Percentiles rank a stretch among this genome's conserved stretches.
Evolutionary conservation across 2,888 invertebrate genomes (phyloP).

Genomic region (Blomia tropicalis): DNA sequence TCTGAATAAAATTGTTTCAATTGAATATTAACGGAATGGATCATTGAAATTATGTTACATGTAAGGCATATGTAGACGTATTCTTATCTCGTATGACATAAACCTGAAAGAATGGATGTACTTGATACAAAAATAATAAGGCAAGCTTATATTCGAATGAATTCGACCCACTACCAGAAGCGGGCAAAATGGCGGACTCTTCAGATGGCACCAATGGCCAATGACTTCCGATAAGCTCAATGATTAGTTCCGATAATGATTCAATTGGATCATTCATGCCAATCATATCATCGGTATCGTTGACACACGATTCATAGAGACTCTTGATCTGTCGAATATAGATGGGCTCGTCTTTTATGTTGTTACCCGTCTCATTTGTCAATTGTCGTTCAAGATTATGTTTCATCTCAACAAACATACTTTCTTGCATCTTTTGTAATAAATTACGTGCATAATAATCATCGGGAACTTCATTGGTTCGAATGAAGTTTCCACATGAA

Average conservation of each 20-base stretch:
- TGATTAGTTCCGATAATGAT: slow-evolving; percentile 33
- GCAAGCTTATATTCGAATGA: not conserved
- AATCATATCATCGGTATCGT: slow-evolving; percentile 32
- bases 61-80: slow-evolving; percentile 37
- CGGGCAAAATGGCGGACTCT: not conserved
- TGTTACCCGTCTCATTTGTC: slow-evolving; percentile 16
- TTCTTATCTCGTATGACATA: slow-evolving; percentile 38
- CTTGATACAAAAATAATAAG: slow-evolving; percentile 34
- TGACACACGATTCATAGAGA: slow-evolving; percentile 36
- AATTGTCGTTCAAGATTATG: slow-evolving; percentile 28
- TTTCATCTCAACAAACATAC: slow-evolving; percentile 35
- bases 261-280: slow-evolving; percentile 28
- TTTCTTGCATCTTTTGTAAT: slow-evolving; percentile 37
- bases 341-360: slow-evolving; percentile 30
- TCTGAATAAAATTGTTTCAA: slow-evolving; percentile 31
- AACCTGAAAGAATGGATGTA: slow-evolving; percentile 36
- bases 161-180: not conserved
- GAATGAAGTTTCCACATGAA: slow-evolving; percentile 36
- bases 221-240: slow-evolving; percentile 32
- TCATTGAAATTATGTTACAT: slow-evolving; percentile 33
- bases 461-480: slow-evolving; percentile 35
- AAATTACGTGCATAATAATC: slow-evolving; percentile 35
- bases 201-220: slow-evolving; percentile 33
- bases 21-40: not conserved
- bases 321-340: slow-evolving; percentile 34